Base-by-base conservation (phyloP, 2,797 vertebrate species). In the Potorous gilbertii region DNA sequence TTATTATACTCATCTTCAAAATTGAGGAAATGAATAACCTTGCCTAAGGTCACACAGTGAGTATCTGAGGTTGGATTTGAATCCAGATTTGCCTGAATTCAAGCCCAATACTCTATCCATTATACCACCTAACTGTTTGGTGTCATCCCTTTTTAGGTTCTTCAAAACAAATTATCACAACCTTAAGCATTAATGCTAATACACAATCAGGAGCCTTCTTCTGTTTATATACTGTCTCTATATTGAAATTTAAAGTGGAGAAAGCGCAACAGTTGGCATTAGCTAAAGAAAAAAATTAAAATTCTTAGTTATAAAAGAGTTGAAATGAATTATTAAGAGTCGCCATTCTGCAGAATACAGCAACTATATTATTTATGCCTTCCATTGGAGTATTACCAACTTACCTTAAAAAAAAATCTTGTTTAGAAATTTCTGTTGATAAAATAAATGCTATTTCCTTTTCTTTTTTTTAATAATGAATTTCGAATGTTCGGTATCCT, bases 381-480 rank as follows among this genome's bases (percentile, higher is more conserved):
- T 93, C 96, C 27, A 55, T 96, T 81, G 57, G 87, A 74, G 57
- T 55, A 89, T 96, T 96, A 55, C 10, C 18, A 46, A 46, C 46
- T 81, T 81, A 4, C 8, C 74, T 81, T 81, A 2, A 81, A 81
- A 81, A 57, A 31, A 59, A 74, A 40, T 40, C 66, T 92, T 92
- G 90, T 34, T 81, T 94, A 92, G 91, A 95, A 91, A 55, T 96
- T 96, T 96, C 81, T 66, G 91, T 92, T 92, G 46, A 34, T 87
- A 92, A 94, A 91, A 59, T 95, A 27, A 92, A 50, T 93, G 87
- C 54, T 92, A 55, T 93, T 96, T 96, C 92, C 90, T 96, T 74
- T 55, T 96, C 92, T 89, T 96, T 95, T 97, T 94, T 46, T 92
- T 95, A 6, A 93, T 90, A 94, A 95, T 93, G 93, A 95, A 91